Evolutionary conservation across 2,888 invertebrate species (phyloP).

Genomic region (Miltochrista miniata): DNA sequence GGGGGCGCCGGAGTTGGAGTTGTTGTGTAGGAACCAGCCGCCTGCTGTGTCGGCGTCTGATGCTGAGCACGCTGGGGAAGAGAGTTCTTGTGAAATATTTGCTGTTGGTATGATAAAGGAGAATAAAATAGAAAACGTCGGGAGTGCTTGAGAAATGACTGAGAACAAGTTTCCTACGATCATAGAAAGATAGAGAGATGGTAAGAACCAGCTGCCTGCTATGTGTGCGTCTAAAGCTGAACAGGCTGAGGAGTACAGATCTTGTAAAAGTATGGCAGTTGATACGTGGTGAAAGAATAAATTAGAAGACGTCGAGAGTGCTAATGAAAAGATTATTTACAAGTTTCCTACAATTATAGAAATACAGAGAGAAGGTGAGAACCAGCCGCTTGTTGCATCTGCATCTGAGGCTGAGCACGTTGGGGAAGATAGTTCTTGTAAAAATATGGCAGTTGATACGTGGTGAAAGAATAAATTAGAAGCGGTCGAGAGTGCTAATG

Average conservation of each 20-base stretch:
- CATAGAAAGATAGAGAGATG: too few species aligned
- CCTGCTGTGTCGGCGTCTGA: conserved; percentile 78
- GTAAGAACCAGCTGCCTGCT: conserved; percentile 89
- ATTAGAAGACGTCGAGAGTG: background rate
- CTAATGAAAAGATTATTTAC: background rate
- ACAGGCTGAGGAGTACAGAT: conserved; percentile 74
- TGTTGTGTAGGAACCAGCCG: conserved; percentile 90
- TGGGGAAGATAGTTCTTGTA: too few species aligned
- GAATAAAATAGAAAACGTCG: background rate
- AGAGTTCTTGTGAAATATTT: background rate
- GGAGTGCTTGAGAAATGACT: background rate
- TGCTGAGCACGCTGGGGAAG: conserved; percentile 74
- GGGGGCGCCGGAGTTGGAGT: conserved; percentile 68
- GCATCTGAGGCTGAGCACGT: conserved; percentile 81
- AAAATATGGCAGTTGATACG: background rate
- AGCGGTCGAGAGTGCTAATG: background rate
- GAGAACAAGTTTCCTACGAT: too few species aligned
- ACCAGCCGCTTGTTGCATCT: conserved; percentile 86
- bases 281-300: background rate
- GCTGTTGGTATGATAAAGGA: background rate
- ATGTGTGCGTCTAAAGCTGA: conserved; percentile 82
- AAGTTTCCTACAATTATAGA: too few species aligned
- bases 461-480: background rate
- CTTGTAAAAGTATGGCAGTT: background rate
- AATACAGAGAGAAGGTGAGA: too few species aligned